phyloP scores from a whole-genome alignment of 2,797 vertebrate species.

The Pachyuromys duprasi region DNA sequence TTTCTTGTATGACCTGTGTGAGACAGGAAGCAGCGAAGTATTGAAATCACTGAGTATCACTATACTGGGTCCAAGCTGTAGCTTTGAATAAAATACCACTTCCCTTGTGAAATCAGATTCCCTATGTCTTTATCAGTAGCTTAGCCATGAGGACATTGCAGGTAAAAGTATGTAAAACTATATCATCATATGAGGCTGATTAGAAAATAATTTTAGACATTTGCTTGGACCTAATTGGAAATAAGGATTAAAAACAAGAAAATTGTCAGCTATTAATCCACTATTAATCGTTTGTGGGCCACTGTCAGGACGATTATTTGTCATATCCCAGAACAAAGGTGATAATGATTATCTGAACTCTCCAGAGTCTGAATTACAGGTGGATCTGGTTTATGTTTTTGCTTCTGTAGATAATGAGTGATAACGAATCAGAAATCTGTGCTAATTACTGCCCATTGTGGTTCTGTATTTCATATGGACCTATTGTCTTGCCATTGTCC shows the following conservation, averaged over 20 bases:
- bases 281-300: not conserved
- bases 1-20: no score
- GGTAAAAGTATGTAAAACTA: not conserved
- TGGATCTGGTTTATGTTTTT: not conserved
- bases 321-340: not conserved
- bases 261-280: not conserved
- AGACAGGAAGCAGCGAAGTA: no score
- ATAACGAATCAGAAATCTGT: not conserved
- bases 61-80: no score
- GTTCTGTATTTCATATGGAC: not conserved
- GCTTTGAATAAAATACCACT: no score
- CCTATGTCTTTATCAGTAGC: not conserved
- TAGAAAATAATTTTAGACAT: not conserved
- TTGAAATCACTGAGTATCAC: no score
- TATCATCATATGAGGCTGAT: accelerated
- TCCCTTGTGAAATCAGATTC: no score
- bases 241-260: not conserved
- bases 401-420: not conserved
- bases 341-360: not conserved
- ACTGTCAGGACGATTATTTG: no score
- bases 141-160: not conserved
- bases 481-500: not conserved
- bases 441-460: not conserved
- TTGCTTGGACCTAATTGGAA: not conserved
- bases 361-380: not conserved